These are phyloP conservation scores for Lepidothrix coronata DNA, from an alignment of 2,113 vertebrate species.

Conservation along the genomic window DNA sequence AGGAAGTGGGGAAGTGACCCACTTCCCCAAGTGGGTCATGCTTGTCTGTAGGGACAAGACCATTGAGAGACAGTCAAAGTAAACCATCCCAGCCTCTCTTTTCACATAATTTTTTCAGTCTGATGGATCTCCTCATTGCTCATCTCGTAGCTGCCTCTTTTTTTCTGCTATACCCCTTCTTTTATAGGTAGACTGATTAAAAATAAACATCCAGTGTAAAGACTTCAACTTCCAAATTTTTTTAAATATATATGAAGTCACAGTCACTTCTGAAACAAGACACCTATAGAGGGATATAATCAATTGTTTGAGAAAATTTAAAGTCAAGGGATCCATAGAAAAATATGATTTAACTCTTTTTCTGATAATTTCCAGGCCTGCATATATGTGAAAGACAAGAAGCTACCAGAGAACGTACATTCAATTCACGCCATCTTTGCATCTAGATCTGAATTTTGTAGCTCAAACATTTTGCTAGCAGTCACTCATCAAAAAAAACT, in stretches of 20 bases:
- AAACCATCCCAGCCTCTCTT: background rate
- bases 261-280: background rate
- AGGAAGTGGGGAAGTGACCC: too few relatives aligned
- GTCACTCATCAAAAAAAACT: background rate
- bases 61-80: background rate
- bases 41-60: background rate
- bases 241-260: background rate
- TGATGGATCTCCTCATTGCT: background rate
- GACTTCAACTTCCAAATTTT: background rate
- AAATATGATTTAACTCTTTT: background rate
- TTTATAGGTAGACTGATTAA: background rate
- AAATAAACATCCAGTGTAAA: background rate
- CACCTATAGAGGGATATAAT: background rate
- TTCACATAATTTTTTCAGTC: background rate
- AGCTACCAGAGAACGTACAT: background rate
- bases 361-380: background rate
- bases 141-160: background rate
- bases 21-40: background rate
- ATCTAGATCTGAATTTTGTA: background rate
- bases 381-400: background rate
- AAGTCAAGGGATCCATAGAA: background rate
- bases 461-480: background rate
- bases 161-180: background rate
- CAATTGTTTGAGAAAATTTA: background rate
- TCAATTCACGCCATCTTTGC: background rate